Evolutionary conservation across 2,113 vertebrate species (phyloP), one percentile per base, ranked within the genome.

Genomic region (Pterocles gutturalis): DNA sequence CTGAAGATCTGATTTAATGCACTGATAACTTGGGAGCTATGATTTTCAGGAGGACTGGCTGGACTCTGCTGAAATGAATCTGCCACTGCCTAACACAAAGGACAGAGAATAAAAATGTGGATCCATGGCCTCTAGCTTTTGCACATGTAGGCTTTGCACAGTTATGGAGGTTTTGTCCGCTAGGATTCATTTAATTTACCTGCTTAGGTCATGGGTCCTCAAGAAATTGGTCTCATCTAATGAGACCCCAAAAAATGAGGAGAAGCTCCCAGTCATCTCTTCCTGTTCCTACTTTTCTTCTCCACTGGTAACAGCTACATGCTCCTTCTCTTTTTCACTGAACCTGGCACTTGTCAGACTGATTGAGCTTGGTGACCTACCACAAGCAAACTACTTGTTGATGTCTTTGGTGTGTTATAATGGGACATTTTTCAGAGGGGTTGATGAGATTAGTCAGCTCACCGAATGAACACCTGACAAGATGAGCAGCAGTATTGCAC

Each of bases 201-300:
- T 85, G 9, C 15, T 61, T 57, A 69, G 18, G 18, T 57, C 24
- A 76, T 12, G 11, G 7, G 8, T 93, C 48, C 53, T 78, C 25
- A 62, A 70, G 67, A 22, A 88, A 65, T 4, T 41, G 2, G 2
- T 25, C 7, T 88, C 11, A 73, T 62, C 51, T 53, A 70, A 28
- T 41, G 83, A 15, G 4, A 43, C 13, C 3, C 6, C 3, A 2
- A 38, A 34, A 48, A 71, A 13, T 2, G 2, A 2, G 3, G 26
- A 69, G 21, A 33, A 55, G 5, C 1, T 78, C 13, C 21, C 28
- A 54, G 31, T 36, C 14, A 61, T 1, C 5, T 11, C 13, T 80
- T 80, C 14, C 8, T 66, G 19, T 4, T 80, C 43, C 57, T 77
- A 28, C 24, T 5, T 61, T 85, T 90, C 33, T 80, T 69, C 36